Conservation (phyloP, 1,140 invertebrate genomes). For the Eriocheir sinensis region DNA sequence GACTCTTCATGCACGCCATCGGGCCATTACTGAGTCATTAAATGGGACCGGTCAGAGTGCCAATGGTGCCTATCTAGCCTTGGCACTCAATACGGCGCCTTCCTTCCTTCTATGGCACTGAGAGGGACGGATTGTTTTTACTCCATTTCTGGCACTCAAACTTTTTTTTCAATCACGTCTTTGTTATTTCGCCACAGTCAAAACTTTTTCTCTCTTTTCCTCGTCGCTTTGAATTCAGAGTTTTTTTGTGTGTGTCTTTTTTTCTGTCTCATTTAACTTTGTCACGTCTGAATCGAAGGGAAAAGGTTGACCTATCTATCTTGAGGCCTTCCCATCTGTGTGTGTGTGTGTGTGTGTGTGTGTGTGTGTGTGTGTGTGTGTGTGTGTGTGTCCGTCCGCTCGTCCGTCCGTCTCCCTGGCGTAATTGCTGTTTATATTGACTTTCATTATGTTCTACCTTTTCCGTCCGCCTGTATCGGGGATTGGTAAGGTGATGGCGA, state of each 20-base stretch:
- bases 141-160: not conserved
- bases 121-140: not conserved
- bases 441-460: constrained; percentile 16
- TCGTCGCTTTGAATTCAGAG: not conserved
- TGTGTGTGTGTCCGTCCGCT: too few relatives aligned
- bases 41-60: not conserved
- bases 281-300: not conserved
- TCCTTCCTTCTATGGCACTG: not conserved
- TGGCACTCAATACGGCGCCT: not conserved
- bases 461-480: not conserved
- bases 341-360: not conserved
- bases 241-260: too few relatives aligned
- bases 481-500: constrained; percentile 4
- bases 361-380: constrained; percentile 20
- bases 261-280: not conserved
- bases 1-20: not conserved
- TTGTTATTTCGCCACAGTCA: too few relatives aligned
- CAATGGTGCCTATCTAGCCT: constrained; percentile 11
- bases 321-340: not conserved
- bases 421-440: constrained; percentile 7
- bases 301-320: not conserved
- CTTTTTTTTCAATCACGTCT: too few relatives aligned
- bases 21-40: not conserved
- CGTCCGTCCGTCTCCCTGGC: not conserved
- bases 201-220: too few relatives aligned